Base-by-base conservation (phyloP, 2,797 vertebrate genomes). In the Notoglanidium macrostoma region DNA sequence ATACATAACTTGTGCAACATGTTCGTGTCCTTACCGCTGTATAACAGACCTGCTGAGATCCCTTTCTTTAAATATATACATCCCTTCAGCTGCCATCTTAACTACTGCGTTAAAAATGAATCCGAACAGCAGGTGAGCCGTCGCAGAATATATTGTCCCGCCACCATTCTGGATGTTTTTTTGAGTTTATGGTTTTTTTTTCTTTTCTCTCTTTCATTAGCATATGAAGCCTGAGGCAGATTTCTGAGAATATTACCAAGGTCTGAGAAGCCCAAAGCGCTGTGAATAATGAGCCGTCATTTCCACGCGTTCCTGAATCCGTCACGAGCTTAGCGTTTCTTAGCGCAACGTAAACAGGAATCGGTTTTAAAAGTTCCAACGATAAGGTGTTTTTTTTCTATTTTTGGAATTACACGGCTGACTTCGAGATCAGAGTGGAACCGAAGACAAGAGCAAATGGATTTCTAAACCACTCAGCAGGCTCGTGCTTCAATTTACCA, bases 201-300 rank as follows among this genome's bases (percentile, higher is more conserved):
- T 49, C n/a, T n/a, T n/a, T n/a, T n/a, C n/a, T 51, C 29, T 7
- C 40, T 54, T 29, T 8, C 21, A 80, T 80, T 80, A 61, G 21
- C 55, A 61, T 80, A 61, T 80, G 55, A 80, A 61, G 32, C 23
- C 78, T 44, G 32, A 59, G 35, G 23, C 23, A 1, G 5, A 80
- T 44, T 44, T 80, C 21, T 61, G 55, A 59, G 55, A 80, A n/a
- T 80, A 80, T 61, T 61, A 26, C 35, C 61, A 7, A 80, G 55
- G 57, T n/a, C 55, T 44, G 78, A 80, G 57, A 61, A 21, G 35
- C 32, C 21, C 35, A 80, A 44, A 80, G 78, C 21, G 10, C 55
- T 15, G 55, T 61, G 55, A 44, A 44, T 61, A 61, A 61, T 80
- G 55, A 80, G 78, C 78, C 78, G 55, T 80, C 78, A 44, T 61